A percentile compares a stretch with the other conserved stretches of the same genome.
Conservation (phyloP, 2,888 invertebrate species). For the Sinodicranocentrus sp. region DNA sequence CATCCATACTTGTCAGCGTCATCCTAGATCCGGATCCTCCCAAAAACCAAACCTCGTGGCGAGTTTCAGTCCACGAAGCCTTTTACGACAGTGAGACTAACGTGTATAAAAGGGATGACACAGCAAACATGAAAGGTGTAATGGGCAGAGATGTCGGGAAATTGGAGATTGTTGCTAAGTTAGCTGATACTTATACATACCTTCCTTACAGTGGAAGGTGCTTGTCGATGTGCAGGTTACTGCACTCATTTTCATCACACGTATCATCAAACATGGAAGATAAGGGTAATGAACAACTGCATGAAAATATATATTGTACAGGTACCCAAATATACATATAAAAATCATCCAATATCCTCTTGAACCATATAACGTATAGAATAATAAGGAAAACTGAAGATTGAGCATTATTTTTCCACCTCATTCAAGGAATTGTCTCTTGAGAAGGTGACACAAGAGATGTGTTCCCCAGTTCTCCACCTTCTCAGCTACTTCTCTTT, state of each 20-base stretch:
- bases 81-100: neutral
- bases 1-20: conserved; percentile 33
- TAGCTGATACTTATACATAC: conserved; percentile 16
- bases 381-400: too few relatives aligned
- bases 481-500: conserved; percentile 3
- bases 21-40: conserved; percentile 40
- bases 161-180: conserved; percentile 19
- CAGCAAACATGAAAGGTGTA: conserved; percentile 29
- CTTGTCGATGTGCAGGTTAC: conserved; percentile 8
- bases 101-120: conserved; percentile 44
- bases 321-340: too few relatives aligned
- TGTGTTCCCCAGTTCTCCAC: conserved; percentile 13
- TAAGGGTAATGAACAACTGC: neutral
- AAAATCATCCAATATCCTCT: too few relatives aligned
- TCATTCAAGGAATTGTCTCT: conserved; percentile 34
- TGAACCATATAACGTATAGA: too few relatives aligned
- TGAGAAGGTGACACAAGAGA: conserved; percentile 35
- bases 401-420: conserved; percentile 18
- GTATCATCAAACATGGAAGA: conserved; percentile 25
- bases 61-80: neutral
- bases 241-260: conserved; percentile 15
- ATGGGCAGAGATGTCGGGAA: conserved; percentile 1
- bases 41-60: conserved; percentile 18
- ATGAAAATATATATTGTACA: neutral
- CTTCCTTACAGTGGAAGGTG: too few relatives aligned